These are phyloP conservation scores for Eristalinus aeneus DNA, from an alignment of 2,888 invertebrate species.

Conservation along the genomic window DNA sequence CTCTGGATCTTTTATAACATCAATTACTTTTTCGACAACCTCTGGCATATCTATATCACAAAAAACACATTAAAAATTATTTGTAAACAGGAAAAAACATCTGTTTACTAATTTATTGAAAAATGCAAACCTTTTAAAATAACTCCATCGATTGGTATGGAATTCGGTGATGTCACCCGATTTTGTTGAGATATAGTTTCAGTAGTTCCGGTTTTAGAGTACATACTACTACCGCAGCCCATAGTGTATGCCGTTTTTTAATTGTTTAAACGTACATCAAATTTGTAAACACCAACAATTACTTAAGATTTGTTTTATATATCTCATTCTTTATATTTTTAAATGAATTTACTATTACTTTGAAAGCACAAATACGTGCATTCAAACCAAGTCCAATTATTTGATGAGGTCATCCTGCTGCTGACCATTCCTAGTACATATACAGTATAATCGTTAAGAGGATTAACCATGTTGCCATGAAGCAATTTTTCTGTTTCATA, in stretches of 20 bases:
- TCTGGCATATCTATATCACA: slow-evolving; percentile 49
- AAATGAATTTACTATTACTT: background rate
- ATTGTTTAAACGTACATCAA: background rate
- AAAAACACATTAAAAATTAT: background rate
- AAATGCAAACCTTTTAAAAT: background rate
- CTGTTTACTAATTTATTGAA: background rate
- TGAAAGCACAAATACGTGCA: slow-evolving; percentile 2
- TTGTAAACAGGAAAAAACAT: background rate
- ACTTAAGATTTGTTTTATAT: background rate
- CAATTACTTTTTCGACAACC: slow-evolving; percentile 51
- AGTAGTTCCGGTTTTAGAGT: slow-evolving; percentile 3
- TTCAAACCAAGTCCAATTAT: slow-evolving; percentile 7
- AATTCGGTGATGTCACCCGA: background rate
- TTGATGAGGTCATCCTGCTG: slow-evolving; percentile 52
- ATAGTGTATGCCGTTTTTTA: background rate
- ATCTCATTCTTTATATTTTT: background rate
- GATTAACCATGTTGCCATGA: slow-evolving; percentile 16
- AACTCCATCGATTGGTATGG: background rate
- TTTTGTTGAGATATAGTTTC: slow-evolving; percentile 5
- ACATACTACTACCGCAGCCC: slow-evolving; percentile 35
- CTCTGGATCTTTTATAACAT: slow-evolving; percentile 17
- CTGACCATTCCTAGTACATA: slow-evolving; percentile 3
- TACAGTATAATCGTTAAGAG: background rate
- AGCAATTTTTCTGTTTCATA: slow-evolving; percentile 28
- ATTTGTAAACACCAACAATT: background rate